These are phyloP conservation scores for Brachionichthys hirsutus DNA, from an alignment of 2,113 vertebrate species.

Conservation along the genomic window DNA sequence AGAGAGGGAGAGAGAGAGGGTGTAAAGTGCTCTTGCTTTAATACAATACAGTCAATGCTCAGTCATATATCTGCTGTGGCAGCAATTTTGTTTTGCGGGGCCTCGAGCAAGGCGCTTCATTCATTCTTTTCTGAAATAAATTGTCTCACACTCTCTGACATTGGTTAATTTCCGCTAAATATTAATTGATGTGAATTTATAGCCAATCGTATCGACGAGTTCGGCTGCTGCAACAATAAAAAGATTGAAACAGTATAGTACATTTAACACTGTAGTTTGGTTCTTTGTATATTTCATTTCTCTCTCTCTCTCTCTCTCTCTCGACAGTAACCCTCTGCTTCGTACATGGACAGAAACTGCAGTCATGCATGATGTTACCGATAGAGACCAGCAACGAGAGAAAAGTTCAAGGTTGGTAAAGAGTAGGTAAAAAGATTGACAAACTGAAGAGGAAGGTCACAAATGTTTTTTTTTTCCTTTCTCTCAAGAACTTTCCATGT, in stretches of 20 bases:
- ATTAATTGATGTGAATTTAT: too few relatives aligned
- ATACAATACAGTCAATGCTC: constrained; percentile 44
- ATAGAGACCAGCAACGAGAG: constrained; percentile 35
- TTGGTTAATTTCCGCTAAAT: too few relatives aligned
- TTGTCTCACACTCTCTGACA: constrained; percentile 9
- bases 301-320: too few relatives aligned
- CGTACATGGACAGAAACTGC: too few relatives aligned
- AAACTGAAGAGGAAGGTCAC: constrained; percentile 43
- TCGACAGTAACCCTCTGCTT: too few relatives aligned
- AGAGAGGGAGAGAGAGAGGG: constrained; percentile 25
- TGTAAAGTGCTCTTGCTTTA: constrained; percentile 51
- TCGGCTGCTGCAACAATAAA: too few relatives aligned
- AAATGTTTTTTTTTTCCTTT: constrained; percentile 2
- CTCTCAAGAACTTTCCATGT: not conserved
- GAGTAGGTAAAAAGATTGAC: constrained; percentile 56
- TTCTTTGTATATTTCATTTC: too few relatives aligned
- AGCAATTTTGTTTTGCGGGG: constrained; percentile 51
- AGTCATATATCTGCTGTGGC: constrained; percentile 63
- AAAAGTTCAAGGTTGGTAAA: constrained; percentile 39
- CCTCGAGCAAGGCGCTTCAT: constrained; percentile 47
- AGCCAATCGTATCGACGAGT: too few relatives aligned
- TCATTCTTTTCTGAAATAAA: constrained; percentile 42
- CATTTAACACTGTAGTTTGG: too few relatives aligned
- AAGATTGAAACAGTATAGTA: too few relatives aligned
- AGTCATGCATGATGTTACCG: constrained; percentile 27